Conservation (phyloP, 1,140 invertebrate genomes). For the Scaptodrosophila lebanonensis region DNA sequence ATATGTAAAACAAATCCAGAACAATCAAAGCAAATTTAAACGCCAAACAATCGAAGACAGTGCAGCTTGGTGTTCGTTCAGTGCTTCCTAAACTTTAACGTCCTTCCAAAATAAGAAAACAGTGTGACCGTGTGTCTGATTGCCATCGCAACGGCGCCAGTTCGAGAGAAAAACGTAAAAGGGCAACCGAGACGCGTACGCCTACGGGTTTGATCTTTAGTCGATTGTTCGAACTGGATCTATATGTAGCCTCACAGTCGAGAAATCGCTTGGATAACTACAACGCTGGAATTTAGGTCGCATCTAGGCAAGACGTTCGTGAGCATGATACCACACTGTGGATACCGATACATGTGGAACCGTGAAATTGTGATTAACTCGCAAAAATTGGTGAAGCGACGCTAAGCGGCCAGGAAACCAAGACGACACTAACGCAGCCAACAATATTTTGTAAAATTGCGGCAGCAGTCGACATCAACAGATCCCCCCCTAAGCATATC, state of each 20-base stretch:
- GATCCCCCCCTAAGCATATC: background rate
- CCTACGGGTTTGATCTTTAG: conserved; percentile 30
- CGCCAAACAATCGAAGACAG: too few species aligned
- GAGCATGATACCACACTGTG: conserved; percentile 81
- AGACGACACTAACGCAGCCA: conserved; percentile 10
- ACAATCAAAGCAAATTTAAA: background rate
- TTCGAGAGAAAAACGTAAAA: too few species aligned
- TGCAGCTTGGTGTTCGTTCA: background rate
- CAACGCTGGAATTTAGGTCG: too few species aligned
- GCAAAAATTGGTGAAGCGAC: conserved; percentile 92
- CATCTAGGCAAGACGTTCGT: conserved; percentile 68
- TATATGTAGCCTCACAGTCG: conserved; percentile 54
- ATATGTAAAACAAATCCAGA: background rate
- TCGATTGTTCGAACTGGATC: conserved; percentile 9
- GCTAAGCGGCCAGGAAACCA: conserved; percentile 65
- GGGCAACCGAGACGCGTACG: conserved; percentile 43
- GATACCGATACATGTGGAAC: conserved; percentile 92
- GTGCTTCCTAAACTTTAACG: conserved; percentile 10
- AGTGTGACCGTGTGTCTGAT: conserved; percentile 1
- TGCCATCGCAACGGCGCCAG: conserved; percentile 38
- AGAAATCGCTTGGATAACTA: background rate
- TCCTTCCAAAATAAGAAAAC: background rate
- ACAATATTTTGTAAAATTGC: conserved; percentile 37
- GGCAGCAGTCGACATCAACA: conserved; percentile 59
- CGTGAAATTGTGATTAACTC: conserved; percentile 92